Evolutionary conservation across 2,888 invertebrate species (phyloP), one percentile per base, ranked within the genome.

Genomic region (Noctua janthe): DNA sequence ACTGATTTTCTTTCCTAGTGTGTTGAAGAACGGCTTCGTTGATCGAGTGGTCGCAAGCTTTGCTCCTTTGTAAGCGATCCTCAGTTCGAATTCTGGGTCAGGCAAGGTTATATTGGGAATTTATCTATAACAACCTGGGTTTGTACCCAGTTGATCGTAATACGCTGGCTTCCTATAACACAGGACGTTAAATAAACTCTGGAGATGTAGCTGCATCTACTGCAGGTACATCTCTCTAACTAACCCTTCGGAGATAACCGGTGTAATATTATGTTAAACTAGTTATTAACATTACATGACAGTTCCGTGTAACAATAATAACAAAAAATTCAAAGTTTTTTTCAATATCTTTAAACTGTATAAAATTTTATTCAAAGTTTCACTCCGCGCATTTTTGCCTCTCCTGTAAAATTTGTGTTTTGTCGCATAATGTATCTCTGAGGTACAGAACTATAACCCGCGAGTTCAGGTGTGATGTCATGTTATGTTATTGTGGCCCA

Each of bases 1-100:
- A 54, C 47, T 20, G 59, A n/a, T 66, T 70, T 74, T 73, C 62
- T 73, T 59, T 76, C 43, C 64, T 84, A 4, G 8, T 59, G 13
- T 13, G 59, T 59, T n/a, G 56, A 59, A 59, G 11, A n/a, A 5
- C n/a, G n/a, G n/a, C 13, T 1, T n/a, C n/a, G n/a, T n/a, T 59
- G 13, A 11, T 59, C 3, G 3, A 56, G 23, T 56, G n/a, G 20
- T n/a, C 5, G n/a, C n/a, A 59, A n/a, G 56, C 5, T 0, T 5
- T 62, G 29, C 11, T 59, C 0, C 15, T 62, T 15, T 29, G 15
- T 2, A 15, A 2, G 15, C 15, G 15, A 62, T 15, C 15, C 62
- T 62, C 2, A 29, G 15, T 62, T 29, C 62, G n/a, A 62, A 62
- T 29, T 29, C 15, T 62, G 62, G n/a, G 29, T 15, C 7, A 29